phyloP scores from a whole-genome alignment of 2,797 vertebrate genomes.

The Sebastes nivosus region DNA sequence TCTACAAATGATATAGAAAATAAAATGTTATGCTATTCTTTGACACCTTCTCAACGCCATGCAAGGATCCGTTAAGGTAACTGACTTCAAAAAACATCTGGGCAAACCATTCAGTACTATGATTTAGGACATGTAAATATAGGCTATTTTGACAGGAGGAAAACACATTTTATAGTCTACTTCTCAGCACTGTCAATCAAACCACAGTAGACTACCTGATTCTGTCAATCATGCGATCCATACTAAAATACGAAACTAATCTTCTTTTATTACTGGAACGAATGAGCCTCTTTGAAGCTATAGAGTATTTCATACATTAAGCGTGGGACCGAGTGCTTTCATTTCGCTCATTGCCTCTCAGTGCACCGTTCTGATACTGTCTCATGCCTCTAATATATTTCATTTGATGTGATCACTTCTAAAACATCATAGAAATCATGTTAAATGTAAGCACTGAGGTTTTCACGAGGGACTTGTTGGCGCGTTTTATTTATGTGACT shows the following conservation, averaged over 20 bases:
- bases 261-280: neutral
- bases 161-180: neutral
- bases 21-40: neutral
- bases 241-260: neutral
- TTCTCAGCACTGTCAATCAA: neutral
- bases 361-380: neutral
- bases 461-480: neutral
- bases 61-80: neutral
- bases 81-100: neutral
- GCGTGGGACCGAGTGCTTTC: neutral
- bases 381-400: conserved; percentile 21
- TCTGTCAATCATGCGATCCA: conserved; percentile 9
- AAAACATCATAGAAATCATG: conserved; percentile 30
- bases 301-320: conserved; percentile 5
- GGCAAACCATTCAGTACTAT: neutral
- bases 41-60: neutral
- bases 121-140: neutral
- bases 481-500: conserved; percentile 36
- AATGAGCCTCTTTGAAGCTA: neutral
- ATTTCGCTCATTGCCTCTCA: conserved; percentile 11
- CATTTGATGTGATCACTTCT: conserved; percentile 25
- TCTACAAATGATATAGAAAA: neutral
- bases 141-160: neutral
- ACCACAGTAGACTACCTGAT: neutral
- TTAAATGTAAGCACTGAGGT: conserved; percentile 13